Evolutionary conservation across 2,797 vertebrate genomes (phyloP).

Genomic region (Hipposideros larvatus): DNA sequence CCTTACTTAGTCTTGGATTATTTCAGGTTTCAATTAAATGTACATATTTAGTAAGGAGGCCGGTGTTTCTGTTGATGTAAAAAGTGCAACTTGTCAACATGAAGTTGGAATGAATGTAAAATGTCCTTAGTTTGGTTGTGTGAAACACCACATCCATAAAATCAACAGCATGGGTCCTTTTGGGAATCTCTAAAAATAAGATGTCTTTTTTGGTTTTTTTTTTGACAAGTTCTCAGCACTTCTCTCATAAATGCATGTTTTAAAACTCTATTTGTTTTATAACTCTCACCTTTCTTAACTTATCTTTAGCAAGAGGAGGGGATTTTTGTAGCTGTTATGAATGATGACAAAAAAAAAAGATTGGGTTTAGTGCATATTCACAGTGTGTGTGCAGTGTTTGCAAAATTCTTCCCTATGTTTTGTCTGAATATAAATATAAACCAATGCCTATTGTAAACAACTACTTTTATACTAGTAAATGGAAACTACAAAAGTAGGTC

Average conservation of each 20-base stretch:
- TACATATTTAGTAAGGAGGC: background rate
- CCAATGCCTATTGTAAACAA: background rate
- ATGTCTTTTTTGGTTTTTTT: background rate
- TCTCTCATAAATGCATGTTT: background rate
- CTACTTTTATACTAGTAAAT: background rate
- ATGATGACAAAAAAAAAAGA: background rate
- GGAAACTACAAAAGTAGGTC: constrained; percentile 11
- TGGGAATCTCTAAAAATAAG: background rate
- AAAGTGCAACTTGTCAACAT: background rate
- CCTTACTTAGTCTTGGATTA: background rate
- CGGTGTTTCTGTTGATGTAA: background rate
- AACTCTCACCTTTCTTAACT: constrained; percentile 12
- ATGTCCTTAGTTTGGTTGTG: background rate
- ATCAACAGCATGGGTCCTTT: background rate
- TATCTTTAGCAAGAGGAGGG: background rate
- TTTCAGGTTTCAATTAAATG: background rate
- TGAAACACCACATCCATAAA: background rate
- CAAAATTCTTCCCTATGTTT: background rate
- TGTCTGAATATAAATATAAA: background rate
- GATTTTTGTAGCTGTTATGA: background rate
- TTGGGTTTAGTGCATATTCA: background rate
- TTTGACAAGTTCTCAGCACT: background rate
- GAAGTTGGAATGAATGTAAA: background rate
- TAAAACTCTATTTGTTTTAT: background rate
- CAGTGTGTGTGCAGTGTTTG: background rate